Conservation (phyloP, 2,888 invertebrate genomes). For the Opisthograptis luteolata region DNA sequence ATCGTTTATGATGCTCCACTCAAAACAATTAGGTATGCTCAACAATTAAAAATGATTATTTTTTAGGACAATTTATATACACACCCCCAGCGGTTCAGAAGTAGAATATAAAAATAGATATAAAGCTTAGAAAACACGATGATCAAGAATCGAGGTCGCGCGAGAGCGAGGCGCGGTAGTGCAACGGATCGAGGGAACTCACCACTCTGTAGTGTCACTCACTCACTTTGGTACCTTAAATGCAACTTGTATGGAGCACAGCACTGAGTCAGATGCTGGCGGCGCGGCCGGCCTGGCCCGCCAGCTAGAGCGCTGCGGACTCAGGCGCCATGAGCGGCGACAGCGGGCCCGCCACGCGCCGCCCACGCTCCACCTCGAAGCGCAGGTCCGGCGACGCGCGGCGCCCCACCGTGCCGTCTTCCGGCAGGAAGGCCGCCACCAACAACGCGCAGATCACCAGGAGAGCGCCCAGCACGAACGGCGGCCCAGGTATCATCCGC, state of each 20-base stretch:
- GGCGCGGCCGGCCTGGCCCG: slow-evolving; percentile 67
- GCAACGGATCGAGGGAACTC: slow-evolving; percentile 55
- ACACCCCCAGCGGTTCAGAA: slow-evolving; percentile 58
- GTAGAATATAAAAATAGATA: slow-evolving; percentile 68
- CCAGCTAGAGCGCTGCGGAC: slow-evolving; percentile 88
- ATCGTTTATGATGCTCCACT: slow-evolving; percentile 28
- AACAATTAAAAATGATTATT: slow-evolving; percentile 55
- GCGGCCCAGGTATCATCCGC: slow-evolving; percentile 97
- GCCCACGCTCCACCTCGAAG: slow-evolving; percentile 92
- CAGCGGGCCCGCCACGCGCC: slow-evolving; percentile 90
- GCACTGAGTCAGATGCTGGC: slow-evolving; percentile 73
- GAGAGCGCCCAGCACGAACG: slow-evolving; percentile 98
- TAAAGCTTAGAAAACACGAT: slow-evolving; percentile 73
- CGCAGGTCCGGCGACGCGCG: slow-evolving; percentile 88
- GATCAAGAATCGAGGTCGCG: slow-evolving; percentile 55
- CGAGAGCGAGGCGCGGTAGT: slow-evolving; percentile 56
- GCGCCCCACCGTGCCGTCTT: slow-evolving; percentile 77
- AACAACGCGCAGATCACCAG: slow-evolving; percentile 97
- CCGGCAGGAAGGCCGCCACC: slow-evolving; percentile 94
- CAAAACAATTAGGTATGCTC: slow-evolving; percentile 40
- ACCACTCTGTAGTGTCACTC: slow-evolving; percentile 53
- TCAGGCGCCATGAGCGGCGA: slow-evolving; percentile 92
- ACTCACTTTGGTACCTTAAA: slow-evolving; percentile 73
- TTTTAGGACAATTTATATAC: slow-evolving; percentile 68
- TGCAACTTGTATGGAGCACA: slow-evolving; percentile 56